Percentiles rank a stretch among this genome's conserved stretches.
These are phyloP conservation scores for Cylindroiulus punctatus DNA, from an alignment of 2,888 invertebrate genomes.

Conservation along the genomic window DNA sequence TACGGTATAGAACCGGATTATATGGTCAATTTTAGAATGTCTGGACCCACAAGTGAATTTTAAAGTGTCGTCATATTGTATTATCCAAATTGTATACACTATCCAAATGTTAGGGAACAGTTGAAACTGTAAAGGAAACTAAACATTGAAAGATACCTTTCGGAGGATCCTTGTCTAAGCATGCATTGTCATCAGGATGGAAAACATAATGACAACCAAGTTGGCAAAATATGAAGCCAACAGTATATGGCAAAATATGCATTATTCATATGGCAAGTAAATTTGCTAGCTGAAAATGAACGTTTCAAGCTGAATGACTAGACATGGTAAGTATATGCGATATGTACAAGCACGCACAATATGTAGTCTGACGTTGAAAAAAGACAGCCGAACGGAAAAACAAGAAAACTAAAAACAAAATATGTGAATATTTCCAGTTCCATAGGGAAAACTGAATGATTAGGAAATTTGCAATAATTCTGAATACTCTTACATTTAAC, in stretches of 20 bases:
- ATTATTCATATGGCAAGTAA: conserved; percentile 19
- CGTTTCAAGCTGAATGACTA: conserved; percentile 13
- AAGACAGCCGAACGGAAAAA: not conserved
- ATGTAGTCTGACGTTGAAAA: not conserved
- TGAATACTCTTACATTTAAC: not conserved
- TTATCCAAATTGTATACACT: not conserved
- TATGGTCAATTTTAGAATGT: not conserved
- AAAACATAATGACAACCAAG: conserved; percentile 4
- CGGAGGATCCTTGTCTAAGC: not conserved
- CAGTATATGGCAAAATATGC: conserved; percentile 38
- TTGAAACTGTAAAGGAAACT: not conserved
- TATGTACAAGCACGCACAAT: not conserved
- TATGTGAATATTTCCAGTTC: not conserved
- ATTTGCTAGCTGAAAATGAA: conserved; percentile 38
- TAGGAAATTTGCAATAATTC: not conserved
- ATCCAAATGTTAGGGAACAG: not conserved
- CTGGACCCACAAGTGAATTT: not conserved
- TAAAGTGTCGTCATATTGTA: not conserved
- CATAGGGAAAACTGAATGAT: not conserved
- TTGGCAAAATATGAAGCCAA: conserved; percentile 23
- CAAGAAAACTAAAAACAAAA: not conserved
- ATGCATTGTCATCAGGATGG: not conserved
- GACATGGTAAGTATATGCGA: not conserved
- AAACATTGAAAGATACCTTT: no score
- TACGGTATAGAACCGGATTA: not conserved